These are phyloP conservation scores for Gallinago nigripennis DNA, from an alignment of 2,797 vertebrate genomes.

Conservation along the genomic window DNA sequence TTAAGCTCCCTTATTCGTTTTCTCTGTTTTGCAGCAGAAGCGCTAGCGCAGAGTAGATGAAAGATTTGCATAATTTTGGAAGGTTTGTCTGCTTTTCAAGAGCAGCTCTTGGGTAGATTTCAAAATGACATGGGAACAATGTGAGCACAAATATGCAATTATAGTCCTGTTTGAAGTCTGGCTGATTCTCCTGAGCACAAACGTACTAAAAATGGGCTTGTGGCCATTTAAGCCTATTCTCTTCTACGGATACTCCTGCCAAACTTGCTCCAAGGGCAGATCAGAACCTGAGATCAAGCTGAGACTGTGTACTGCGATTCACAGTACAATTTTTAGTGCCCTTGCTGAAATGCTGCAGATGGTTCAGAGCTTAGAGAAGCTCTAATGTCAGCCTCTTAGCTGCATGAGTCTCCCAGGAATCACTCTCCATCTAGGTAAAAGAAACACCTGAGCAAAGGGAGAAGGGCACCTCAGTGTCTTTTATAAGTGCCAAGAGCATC, in stretches of 20 bases:
- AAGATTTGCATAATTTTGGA: background rate
- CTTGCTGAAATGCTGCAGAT: background rate
- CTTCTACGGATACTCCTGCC: background rate
- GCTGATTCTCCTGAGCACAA: background rate
- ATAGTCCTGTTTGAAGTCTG: background rate
- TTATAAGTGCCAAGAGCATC: background rate
- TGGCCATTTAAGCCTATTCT: background rate
- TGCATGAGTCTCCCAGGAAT: background rate
- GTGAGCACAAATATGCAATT: constrained; percentile 11
- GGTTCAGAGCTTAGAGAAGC: background rate
- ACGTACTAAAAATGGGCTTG: background rate
- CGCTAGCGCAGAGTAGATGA: background rate
- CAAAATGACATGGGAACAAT: background rate
- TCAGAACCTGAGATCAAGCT: background rate
- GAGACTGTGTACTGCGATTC: background rate
- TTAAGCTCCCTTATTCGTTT: background rate
- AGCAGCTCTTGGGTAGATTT: background rate
- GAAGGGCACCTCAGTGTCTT: background rate
- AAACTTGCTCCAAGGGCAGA: background rate
- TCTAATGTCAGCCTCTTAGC: background rate
- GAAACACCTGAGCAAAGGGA: background rate
- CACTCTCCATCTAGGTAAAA: background rate
- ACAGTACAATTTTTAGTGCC: background rate
- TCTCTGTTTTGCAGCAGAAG: background rate
- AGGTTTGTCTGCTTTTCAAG: background rate